phyloP scores from a whole-genome alignment of 2,113 vertebrate species.

The Saguinus midas region DNA sequence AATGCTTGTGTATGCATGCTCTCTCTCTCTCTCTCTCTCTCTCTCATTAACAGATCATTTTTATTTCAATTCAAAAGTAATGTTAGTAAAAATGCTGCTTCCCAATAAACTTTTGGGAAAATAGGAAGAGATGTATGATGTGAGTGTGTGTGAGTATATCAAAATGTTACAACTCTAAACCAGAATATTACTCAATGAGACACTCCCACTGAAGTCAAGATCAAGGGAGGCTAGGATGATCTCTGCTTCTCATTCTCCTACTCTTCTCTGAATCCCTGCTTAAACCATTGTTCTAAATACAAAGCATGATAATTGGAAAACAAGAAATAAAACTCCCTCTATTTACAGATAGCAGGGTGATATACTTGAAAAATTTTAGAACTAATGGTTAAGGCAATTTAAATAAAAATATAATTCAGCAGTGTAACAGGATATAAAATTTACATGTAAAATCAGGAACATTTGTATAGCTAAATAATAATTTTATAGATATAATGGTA shows the following conservation, averaged over 20 bases:
- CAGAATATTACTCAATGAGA: neutral
- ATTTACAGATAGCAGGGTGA: neutral
- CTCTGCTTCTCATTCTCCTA: neutral
- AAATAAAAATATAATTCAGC: neutral
- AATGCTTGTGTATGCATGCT: too few species aligned
- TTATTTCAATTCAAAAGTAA: neutral
- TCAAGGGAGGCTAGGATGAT: neutral
- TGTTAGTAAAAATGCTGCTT: neutral
- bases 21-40: too few species aligned
- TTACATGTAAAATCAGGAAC: neutral
- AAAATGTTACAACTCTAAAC: neutral
- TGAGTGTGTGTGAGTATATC: neutral
- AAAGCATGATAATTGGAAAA: neutral
- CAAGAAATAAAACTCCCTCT: neutral
- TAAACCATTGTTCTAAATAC: neutral
- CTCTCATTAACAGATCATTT: neutral
- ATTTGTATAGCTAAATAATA: neutral
- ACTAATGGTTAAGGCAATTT: neutral
- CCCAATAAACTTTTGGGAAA: neutral
- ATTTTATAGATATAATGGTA: neutral
- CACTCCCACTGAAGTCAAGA: neutral
- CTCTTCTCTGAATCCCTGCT: too few species aligned
- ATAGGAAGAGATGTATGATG: neutral
- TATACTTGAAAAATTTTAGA: neutral
- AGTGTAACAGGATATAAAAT: neutral